Evolutionary conservation across 1,140 invertebrate genomes (phyloP), one percentile per base, ranked within the genome.

Genomic region (Hycleus phaleratus): DNA sequence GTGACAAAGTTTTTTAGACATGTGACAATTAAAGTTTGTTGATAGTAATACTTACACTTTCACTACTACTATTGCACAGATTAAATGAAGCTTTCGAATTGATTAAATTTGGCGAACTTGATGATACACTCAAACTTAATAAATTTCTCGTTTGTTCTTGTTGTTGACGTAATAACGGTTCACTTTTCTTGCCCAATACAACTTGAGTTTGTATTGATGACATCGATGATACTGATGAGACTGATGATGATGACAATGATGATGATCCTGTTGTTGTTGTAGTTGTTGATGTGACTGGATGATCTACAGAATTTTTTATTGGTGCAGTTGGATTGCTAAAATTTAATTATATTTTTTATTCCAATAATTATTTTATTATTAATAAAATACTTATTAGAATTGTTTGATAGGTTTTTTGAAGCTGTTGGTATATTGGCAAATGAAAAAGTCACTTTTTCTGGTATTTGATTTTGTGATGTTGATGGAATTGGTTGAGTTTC

Each of bases 61-160:
- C 73, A 51, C 71, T 80, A 53, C 76, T 78, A 49, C 76, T 79
- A 50, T 75, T 77, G 26, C 74, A 63, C 48, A 75, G 62, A 58
- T 73, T 73, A 10, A 71, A 62, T 24, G 67, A 63, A 56, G 65
- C 66, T 18, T 68, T 53, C 0, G 71, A 64, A 63, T 71, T 73
- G 0, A 72, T 49, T n/a, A 75, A 60, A 64, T 72, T 71, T 0
- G 73, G 73, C 2, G 72, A 72, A 52, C 73, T 74, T n/a, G 73
- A 49, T 6, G 72, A 74, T 4, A 65, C 63, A 5, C 65, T 64
- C 26, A 72, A 49, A 24, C 62, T 65, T 7, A 69, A 26, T 6
- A 71, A 49, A 44, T 65, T 67, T 48, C 65, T 46, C n/a, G 63
- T 57, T 9, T 61, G 57, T 45, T 66, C 58, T 58, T 56, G 7